Evolutionary conservation across 2,888 invertebrate genomes (phyloP).

Genomic region (Stenichneumon culpator): DNA sequence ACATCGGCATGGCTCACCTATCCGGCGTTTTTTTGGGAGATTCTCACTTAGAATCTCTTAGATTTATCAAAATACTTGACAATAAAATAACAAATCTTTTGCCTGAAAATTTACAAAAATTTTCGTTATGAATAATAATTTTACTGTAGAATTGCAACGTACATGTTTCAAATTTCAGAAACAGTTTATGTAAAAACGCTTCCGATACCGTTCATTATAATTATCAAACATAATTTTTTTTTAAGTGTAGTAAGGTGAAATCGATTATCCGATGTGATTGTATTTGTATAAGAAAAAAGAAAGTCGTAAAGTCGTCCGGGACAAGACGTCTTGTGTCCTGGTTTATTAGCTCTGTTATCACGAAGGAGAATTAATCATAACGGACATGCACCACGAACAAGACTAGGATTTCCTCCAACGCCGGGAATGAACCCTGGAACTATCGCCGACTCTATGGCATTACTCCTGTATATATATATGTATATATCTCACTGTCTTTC

Average conservation of each 20-base stretch:
- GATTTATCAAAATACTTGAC: too few relatives aligned
- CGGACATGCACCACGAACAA: constrained; percentile 42
- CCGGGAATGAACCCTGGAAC: constrained; percentile 54
- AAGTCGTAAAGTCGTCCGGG: not conserved
- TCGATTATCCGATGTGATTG: not conserved
- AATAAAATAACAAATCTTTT: too few relatives aligned
- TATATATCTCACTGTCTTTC: not conserved
- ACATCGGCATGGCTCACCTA: too few relatives aligned
- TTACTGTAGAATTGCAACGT: too few relatives aligned
- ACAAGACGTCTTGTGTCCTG: constrained; percentile 20
- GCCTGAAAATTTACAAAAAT: too few relatives aligned
- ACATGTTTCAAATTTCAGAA: too few relatives aligned
- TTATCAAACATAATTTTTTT: too few relatives aligned
- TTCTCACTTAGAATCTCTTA: too few relatives aligned
- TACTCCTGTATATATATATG: not conserved
- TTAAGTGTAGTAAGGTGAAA: not conserved
- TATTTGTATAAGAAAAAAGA: not conserved
- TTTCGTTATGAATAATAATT: too few relatives aligned
- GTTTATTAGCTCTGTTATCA: not conserved
- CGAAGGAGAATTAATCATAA: constrained; percentile 34
- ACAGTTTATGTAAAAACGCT: too few relatives aligned
- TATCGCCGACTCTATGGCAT: constrained; percentile 48
- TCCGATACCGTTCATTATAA: too few relatives aligned
- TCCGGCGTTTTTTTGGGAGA: too few relatives aligned
- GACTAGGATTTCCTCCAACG: constrained; percentile 53